Percentiles rank a stretch among this genome's conserved stretches.
Conservation (phyloP, 2,113 vertebrate genomes). For the Alouatta palliata region DNA sequence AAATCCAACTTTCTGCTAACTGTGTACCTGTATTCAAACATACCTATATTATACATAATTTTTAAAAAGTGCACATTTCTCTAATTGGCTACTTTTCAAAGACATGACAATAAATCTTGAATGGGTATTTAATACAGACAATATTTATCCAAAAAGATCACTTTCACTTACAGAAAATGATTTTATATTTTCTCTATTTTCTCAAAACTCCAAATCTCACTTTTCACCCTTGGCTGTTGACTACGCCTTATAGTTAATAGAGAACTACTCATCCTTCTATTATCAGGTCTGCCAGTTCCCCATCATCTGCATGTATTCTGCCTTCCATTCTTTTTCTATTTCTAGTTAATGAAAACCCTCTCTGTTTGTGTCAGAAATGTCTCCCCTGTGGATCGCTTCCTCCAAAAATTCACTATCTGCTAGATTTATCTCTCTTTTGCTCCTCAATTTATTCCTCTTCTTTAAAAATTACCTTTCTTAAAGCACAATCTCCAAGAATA, state of each 20-base stretch:
- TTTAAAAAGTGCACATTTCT: neutral
- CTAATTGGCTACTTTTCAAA: neutral
- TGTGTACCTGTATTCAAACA: neutral
- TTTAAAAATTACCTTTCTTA: neutral
- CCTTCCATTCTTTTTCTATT: neutral
- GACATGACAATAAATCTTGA: neutral
- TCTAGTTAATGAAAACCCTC: neutral
- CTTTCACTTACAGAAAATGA: neutral
- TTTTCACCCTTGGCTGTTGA: neutral
- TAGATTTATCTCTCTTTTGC: neutral
- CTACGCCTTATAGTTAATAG: neutral
- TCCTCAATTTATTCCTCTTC: neutral
- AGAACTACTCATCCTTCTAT: neutral
- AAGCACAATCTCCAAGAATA: neutral
- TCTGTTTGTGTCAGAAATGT: neutral
- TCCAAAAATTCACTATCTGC: neutral
- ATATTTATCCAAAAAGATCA: neutral
- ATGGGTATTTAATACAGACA: neutral
- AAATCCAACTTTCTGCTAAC: neutral
- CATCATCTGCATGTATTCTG: neutral
- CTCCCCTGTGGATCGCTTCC: neutral
- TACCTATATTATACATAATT: neutral
- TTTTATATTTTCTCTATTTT: neutral
- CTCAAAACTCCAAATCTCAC: neutral
- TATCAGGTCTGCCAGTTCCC: neutral